Percentiles rank a stretch among this genome's conserved stretches.
Conservation (phyloP, 1,140 invertebrate species). For the Tachypleus tridentatus region DNA sequence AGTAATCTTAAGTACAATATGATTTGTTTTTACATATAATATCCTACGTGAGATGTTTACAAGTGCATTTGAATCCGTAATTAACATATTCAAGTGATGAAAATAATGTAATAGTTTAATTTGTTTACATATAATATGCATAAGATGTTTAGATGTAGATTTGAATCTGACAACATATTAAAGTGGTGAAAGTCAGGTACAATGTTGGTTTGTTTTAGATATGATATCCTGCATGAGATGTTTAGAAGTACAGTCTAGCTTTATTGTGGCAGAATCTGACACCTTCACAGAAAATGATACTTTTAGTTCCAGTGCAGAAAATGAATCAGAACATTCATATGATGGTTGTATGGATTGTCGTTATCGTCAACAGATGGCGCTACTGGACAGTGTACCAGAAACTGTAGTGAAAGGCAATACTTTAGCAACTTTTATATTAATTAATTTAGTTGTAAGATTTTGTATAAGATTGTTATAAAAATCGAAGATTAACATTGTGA, state of each 20-base stretch:
- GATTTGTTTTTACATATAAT: too few species aligned
- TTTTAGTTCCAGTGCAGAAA: neutral
- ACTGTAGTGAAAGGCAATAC: conserved; percentile 29
- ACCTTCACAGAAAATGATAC: conserved; percentile 14
- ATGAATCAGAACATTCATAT: conserved; percentile 15
- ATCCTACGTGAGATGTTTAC: too few species aligned
- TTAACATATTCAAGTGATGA: too few species aligned
- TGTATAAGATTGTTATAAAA: too few species aligned
- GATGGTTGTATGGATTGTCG: conserved; percentile 24
- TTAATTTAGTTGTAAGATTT: too few species aligned
- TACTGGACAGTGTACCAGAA: conserved; percentile 29
- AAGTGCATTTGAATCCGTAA: too few species aligned
- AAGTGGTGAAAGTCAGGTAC: too few species aligned
- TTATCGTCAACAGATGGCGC: conserved; percentile 21
- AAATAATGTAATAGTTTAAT: neutral
- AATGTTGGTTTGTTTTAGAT: conserved; percentile 11
- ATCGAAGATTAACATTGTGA: too few species aligned
- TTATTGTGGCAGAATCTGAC: conserved; percentile 10
- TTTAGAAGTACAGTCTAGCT: conserved; percentile 20
- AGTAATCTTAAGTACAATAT: too few species aligned
- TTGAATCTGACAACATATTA: too few species aligned
- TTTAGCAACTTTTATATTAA: too few species aligned
- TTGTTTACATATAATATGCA: neutral
- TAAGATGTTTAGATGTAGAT: too few species aligned
- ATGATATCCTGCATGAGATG: conserved; percentile 25